Evolutionary conservation across 2,888 invertebrate species (phyloP).

Genomic region (Elgonia sp.): DNA sequence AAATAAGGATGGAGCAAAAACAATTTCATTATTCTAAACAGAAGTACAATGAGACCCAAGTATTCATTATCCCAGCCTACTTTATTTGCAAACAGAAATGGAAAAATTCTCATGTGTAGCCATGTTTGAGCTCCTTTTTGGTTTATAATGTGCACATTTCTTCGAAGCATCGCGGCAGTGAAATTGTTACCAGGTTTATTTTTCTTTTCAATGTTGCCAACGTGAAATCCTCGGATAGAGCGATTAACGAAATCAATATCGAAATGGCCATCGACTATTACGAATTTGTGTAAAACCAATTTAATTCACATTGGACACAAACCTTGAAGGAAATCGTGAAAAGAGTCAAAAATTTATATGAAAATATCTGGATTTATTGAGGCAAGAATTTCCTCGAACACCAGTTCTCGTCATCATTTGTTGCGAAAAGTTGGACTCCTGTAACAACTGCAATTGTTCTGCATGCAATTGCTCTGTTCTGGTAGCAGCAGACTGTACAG

Average conservation of each 20-base stretch:
- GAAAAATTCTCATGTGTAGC: slow-evolving; percentile 69
- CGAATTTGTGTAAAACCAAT: slow-evolving; percentile 26
- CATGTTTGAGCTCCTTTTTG: slow-evolving; percentile 77
- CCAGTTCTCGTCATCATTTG: slow-evolving; percentile 27
- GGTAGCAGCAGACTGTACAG: neutral
- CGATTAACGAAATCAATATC: slow-evolving; percentile 23
- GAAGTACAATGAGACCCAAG: slow-evolving; percentile 1
- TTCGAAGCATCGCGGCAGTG: slow-evolving; percentile 40
- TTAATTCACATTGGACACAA: slow-evolving; percentile 75
- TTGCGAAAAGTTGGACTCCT: slow-evolving; percentile 3
- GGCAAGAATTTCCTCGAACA: slow-evolving; percentile 44
- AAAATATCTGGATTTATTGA: slow-evolving; percentile 52
- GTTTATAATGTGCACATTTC: slow-evolving; percentile 65
- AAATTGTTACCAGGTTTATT: slow-evolving; percentile 72
- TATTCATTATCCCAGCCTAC: slow-evolving; percentile 58
- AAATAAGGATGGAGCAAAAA: slow-evolving; percentile 39
- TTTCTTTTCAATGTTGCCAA: slow-evolving; percentile 65
- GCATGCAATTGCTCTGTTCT: slow-evolving; percentile 9
- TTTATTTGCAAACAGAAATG: slow-evolving; percentile 71
- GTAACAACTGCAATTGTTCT: slow-evolving; percentile 27
- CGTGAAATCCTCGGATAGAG: slow-evolving; percentile 27
- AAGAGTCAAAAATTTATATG: slow-evolving; percentile 59
- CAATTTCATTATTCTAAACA: slow-evolving; percentile 34
- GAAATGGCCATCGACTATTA: slow-evolving; percentile 15
- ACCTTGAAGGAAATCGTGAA: slow-evolving; percentile 60